These are phyloP conservation scores for Montipora capricornis DNA, from an alignment of 64 coral and sea anemone species.

Conservation along the genomic window DNA sequence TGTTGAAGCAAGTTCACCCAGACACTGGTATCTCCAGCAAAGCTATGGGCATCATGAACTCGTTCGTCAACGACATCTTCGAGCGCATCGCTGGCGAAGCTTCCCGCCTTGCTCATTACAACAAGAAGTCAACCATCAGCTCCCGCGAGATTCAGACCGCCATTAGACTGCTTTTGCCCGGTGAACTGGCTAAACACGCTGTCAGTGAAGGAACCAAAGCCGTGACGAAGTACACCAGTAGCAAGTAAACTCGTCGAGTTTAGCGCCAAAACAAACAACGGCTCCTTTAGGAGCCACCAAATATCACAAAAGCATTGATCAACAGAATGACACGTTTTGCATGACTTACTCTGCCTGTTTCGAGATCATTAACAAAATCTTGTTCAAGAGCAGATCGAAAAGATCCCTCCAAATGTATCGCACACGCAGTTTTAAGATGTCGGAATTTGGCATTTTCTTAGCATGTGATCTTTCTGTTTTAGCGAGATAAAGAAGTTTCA, in stretches of 20 bases:
- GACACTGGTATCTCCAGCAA: conserved; percentile 75
- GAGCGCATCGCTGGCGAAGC: conserved; percentile 78
- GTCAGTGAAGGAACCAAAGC: conserved; percentile 56
- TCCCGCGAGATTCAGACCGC: conserved; percentile 55
- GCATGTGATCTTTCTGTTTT: too few relatives aligned
- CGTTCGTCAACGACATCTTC: conserved; percentile 87
- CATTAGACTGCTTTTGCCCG: conserved; percentile 48
- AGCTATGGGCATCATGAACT: conserved; percentile 82
- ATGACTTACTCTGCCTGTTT: too few relatives aligned
- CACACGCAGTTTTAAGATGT: too few relatives aligned
- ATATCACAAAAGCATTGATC: background rate
- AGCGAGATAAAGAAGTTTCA: too few relatives aligned
- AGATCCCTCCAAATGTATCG: too few relatives aligned
- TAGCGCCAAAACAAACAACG: conserved; percentile 14
- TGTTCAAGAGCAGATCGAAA: too few relatives aligned
- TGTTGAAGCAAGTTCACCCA: conserved; percentile 65
- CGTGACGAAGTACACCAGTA: conserved; percentile 47
- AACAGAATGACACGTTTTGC: background rate
- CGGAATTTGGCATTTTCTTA: too few relatives aligned
- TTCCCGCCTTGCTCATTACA: conserved; percentile 62
- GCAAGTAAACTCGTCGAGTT: conserved; percentile 48
- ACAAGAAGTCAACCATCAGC: conserved; percentile 68
- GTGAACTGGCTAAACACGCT: conserved; percentile 54
- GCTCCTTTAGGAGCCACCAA: conserved; percentile 30
- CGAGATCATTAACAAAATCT: too few relatives aligned